Evolutionary conservation across 2,888 invertebrate genomes (phyloP).

Genomic region (Leptopterna dolabrata): DNA sequence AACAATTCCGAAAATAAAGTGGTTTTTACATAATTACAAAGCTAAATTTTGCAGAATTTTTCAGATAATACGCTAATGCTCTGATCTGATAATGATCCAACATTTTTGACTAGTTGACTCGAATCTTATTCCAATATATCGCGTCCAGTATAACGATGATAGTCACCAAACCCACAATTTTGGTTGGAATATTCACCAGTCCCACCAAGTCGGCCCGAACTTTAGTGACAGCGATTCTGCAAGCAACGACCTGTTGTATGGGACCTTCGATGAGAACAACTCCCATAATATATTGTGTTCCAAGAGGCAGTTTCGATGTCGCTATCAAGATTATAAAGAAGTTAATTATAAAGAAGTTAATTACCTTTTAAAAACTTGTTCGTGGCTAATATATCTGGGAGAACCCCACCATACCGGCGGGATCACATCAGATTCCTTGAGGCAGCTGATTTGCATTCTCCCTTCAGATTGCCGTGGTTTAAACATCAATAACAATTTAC

Average conservation of each 20-base stretch:
- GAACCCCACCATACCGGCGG: not conserved
- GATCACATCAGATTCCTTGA: not conserved
- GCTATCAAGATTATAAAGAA: constrained; percentile 32
- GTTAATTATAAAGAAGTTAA: constrained; percentile 36
- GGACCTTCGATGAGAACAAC: not conserved
- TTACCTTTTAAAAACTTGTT: constrained; percentile 39
- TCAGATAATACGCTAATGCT: no score
- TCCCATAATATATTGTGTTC: not conserved
- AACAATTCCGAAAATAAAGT: no score
- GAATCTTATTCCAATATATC: no score
- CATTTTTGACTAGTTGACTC: no score
- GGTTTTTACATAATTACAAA: no score
- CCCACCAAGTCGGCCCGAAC: no score
- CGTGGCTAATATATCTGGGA: constrained; percentile 18
- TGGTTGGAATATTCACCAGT: no score
- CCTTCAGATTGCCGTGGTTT: constrained; percentile 22
- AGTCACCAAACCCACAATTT: no score
- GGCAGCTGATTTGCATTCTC: constrained; percentile 16
- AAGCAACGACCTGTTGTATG: not conserved
- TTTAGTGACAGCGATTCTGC: not conserved
- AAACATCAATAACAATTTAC: constrained; percentile 41
- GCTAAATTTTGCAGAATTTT: no score
- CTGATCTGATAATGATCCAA: no score
- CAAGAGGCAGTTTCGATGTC: not conserved
- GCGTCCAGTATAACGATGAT: no score